Conservation (phyloP, 2,888 invertebrate genomes). For the Vesta saturnalis region DNA sequence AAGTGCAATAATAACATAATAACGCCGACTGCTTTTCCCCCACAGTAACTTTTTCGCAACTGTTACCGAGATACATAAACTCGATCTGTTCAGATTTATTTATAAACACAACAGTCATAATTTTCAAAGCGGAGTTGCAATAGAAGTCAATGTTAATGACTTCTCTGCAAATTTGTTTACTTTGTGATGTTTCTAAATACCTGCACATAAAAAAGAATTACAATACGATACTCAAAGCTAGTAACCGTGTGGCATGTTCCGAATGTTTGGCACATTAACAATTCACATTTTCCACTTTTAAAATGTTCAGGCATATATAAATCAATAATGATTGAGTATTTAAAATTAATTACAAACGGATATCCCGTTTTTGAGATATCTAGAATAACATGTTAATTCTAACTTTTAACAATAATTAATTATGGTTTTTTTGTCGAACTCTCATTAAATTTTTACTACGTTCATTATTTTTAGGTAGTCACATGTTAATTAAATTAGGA, state of each 20-base stretch:
- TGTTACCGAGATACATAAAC: neutral
- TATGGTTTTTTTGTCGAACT: too few species aligned
- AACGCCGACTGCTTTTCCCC: neutral
- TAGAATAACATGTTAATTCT: neutral
- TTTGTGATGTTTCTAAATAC: neutral
- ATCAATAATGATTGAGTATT: neutral
- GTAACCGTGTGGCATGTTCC: too few species aligned
- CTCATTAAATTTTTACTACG: too few species aligned
- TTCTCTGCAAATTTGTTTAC: neutral
- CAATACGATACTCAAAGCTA: too few species aligned
- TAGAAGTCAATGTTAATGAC: constrained; percentile 1
- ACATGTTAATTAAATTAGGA: neutral
- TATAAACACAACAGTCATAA: neutral
- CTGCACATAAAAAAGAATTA: too few species aligned
- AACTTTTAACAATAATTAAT: constrained; percentile 1
- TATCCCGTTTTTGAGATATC: neutral
- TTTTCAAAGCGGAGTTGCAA: constrained; percentile 7
- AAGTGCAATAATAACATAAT: neutral
- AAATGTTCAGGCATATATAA: neutral
- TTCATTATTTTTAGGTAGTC: neutral
- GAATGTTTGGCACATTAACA: too few species aligned
- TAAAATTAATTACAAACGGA: neutral
- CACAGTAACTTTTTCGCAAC: neutral
- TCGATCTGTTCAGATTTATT: constrained; percentile 6
- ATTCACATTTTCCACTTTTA: constrained; percentile 1